These are phyloP conservation scores for Hyperopisus bebe DNA, from an alignment of 2,113 vertebrate species.

Conservation along the genomic window DNA sequence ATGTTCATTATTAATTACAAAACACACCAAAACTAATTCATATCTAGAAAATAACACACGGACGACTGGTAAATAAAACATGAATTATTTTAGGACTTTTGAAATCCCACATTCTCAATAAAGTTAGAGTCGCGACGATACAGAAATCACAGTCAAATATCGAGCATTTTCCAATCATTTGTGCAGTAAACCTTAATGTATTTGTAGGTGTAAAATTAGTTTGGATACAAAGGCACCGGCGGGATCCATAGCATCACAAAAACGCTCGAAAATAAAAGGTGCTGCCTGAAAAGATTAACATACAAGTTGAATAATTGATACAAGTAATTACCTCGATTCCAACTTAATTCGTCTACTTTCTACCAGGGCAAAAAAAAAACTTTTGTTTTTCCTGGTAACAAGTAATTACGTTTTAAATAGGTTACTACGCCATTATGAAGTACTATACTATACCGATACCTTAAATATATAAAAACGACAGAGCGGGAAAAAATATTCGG, in stretches of 20 bases:
- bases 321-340: not conserved
- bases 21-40: not conserved
- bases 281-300: not conserved
- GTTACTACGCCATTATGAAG: conserved; percentile 2
- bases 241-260: not conserved
- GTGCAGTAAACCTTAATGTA: not conserved
- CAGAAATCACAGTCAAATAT: not conserved
- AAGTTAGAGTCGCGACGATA: not conserved
- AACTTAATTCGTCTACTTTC: not conserved
- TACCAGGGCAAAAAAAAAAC: not conserved
- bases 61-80: not conserved
- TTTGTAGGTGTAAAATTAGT: not conserved
- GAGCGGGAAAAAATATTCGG: not conserved
- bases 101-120: not conserved
- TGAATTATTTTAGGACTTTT: not conserved
- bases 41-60: not conserved
- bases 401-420: not conserved
- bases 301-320: not conserved
- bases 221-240: not conserved
- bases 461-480: not conserved
- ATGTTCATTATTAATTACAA: not conserved
- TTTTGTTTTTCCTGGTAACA: not conserved
- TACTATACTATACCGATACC: not conserved
- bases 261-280: not conserved
- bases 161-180: not conserved